Conservation (phyloP, 2,797 vertebrate genomes). For the Liasis olivaceus region DNA sequence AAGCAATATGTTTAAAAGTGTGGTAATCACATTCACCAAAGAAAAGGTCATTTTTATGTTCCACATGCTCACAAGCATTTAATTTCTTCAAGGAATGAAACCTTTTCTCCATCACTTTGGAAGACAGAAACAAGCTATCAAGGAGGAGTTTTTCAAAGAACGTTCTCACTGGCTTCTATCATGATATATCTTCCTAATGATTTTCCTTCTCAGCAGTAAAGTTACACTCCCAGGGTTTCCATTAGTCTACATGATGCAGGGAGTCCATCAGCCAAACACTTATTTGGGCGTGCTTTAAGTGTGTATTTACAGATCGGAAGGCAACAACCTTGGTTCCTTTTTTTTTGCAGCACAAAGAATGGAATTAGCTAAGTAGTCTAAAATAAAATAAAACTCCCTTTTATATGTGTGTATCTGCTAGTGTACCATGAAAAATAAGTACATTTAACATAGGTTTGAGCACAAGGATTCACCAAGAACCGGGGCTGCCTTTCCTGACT, state of each 20-base stretch:
- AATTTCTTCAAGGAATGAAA: conserved; percentile 16
- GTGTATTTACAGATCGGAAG: neutral
- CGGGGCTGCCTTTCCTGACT: neutral
- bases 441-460: neutral
- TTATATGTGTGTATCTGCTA: neutral
- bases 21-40: conserved; percentile 7
- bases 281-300: neutral
- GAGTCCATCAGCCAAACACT: neutral
- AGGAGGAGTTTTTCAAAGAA: neutral
- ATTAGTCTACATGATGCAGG: neutral
- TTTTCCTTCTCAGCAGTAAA: neutral
- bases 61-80: neutral
- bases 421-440: neutral
- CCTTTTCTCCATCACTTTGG: neutral
- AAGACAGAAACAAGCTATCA: neutral
- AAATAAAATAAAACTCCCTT: neutral
- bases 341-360: neutral
- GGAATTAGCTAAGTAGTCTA: neutral
- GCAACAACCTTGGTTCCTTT: neutral
- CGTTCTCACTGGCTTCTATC: neutral
- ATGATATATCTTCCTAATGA: neutral
- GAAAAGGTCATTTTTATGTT: neutral
- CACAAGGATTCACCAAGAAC: neutral
- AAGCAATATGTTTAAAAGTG: conserved; percentile 20
- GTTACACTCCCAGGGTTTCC: neutral